Percentiles rank a stretch among this genome's conserved stretches.
Conservation (phyloP, 2,888 invertebrate genomes). For the Anarsia innoxiella region DNA sequence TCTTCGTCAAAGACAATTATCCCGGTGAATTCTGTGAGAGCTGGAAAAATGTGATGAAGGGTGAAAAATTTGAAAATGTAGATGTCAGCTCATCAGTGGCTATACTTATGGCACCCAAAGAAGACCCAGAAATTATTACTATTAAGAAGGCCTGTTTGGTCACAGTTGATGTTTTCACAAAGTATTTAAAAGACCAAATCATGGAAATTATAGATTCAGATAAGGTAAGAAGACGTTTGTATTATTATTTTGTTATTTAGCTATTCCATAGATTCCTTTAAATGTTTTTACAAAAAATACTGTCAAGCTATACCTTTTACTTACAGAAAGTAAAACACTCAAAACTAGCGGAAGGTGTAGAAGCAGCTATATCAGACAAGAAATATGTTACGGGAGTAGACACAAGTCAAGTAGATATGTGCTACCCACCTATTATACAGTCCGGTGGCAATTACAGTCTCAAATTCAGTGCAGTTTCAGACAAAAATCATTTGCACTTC, state of each 20-base stretch:
- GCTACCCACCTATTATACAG: constrained; percentile 99
- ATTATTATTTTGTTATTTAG: background rate
- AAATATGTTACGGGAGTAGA: constrained; percentile 96
- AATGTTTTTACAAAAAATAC: background rate
- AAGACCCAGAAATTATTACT: constrained; percentile 91
- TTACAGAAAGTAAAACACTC: constrained; percentile 95
- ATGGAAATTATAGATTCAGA: constrained; percentile 99
- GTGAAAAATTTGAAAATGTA: constrained; percentile 86
- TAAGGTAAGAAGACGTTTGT: constrained; percentile 72
- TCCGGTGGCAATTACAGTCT: constrained; percentile 98
- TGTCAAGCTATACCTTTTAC: background rate
- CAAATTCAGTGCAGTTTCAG: constrained; percentile 96
- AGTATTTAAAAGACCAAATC: constrained; percentile 97
- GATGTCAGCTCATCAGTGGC: constrained; percentile 92
- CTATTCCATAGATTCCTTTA: background rate
- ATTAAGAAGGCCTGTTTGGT: constrained; percentile 95
- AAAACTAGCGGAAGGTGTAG: constrained; percentile 96
- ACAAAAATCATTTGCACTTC: constrained; percentile 95
- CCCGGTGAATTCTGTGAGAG: constrained; percentile 94
- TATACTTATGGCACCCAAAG: constrained; percentile 93
- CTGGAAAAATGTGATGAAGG: constrained; percentile 88
- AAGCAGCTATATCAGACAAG: constrained; percentile 94
- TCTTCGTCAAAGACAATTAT: constrained; percentile 95
- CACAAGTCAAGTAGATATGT: constrained; percentile 93
- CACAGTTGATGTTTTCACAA: constrained; percentile 95